Conservation (phyloP, 2,113 vertebrate genomes). For the Sander lucioperca region DNA sequence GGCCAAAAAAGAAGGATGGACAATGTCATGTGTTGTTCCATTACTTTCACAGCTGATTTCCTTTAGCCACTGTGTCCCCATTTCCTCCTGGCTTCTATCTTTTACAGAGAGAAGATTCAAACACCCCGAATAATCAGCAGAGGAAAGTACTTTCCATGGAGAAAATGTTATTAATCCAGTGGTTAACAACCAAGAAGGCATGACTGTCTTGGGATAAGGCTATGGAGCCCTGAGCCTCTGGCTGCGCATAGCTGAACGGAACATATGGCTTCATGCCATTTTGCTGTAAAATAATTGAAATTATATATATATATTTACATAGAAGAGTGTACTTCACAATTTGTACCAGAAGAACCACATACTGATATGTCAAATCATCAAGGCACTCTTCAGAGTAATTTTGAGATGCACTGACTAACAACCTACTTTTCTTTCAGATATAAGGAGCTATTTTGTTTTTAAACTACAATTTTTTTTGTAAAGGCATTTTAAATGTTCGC, state of each 20-base stretch:
- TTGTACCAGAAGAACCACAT: slow-evolving; percentile 34
- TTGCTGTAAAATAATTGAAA: slow-evolving; percentile 69
- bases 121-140: slow-evolving; percentile 8
- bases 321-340: slow-evolving; percentile 52
- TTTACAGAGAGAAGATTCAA: slow-evolving; percentile 10
- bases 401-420: neutral
- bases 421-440: neutral
- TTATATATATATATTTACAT: slow-evolving; percentile 73
- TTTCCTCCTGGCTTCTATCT: slow-evolving; percentile 5
- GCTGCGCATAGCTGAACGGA: slow-evolving; percentile 48
- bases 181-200: slow-evolving; percentile 53
- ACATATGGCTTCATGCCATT: slow-evolving; percentile 61
- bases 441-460: neutral
- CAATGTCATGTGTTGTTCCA: neutral
- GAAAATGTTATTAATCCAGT: slow-evolving; percentile 47
- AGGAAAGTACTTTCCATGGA: slow-evolving; percentile 40
- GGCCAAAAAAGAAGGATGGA: slow-evolving; percentile 10
- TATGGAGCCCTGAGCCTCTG: slow-evolving; percentile 17
- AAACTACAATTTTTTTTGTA: neutral
- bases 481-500: neutral
- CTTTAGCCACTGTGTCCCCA: slow-evolving; percentile 1
- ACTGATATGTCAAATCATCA: slow-evolving; percentile 17
- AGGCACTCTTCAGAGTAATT: neutral
- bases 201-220: slow-evolving; percentile 45
- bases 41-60: slow-evolving; percentile 17